Conservation (phyloP, 2,888 invertebrate species). For the Tenthredo notha region DNA sequence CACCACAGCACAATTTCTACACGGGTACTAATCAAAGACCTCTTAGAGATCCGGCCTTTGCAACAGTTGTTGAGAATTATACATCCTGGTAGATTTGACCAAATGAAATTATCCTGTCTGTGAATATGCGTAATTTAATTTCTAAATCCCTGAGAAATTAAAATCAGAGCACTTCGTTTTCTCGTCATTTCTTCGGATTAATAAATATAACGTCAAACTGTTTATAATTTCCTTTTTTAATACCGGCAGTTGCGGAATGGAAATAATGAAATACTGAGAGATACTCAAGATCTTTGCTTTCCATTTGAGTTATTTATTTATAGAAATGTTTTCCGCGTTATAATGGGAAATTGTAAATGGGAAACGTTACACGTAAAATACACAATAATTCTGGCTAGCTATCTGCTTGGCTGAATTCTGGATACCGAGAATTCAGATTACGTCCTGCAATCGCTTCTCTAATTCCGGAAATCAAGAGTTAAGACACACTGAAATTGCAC, state of each 20-base stretch:
- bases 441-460: background rate
- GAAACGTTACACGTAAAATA: background rate
- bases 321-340: background rate
- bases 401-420: background rate
- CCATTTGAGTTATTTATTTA: background rate
- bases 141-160: background rate
- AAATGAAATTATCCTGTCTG: background rate
- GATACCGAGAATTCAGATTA: background rate
- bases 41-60: too few species aligned
- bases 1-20: too few species aligned
- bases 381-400: background rate
- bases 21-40: too few species aligned
- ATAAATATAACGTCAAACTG: background rate
- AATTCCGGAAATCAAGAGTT: background rate
- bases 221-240: background rate
- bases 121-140: background rate
- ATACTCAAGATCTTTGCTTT: background rate
- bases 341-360: background rate
- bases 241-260: background rate
- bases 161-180: background rate
- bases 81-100: background rate
- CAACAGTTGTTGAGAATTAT: background rate
- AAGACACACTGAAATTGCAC: background rate
- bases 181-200: background rate
- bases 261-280: conserved; percentile 20